Evolutionary conservation across 2,888 invertebrate species (phyloP), one percentile per base, ranked within the genome.

Genomic region (Habrosyne pyritoides): DNA sequence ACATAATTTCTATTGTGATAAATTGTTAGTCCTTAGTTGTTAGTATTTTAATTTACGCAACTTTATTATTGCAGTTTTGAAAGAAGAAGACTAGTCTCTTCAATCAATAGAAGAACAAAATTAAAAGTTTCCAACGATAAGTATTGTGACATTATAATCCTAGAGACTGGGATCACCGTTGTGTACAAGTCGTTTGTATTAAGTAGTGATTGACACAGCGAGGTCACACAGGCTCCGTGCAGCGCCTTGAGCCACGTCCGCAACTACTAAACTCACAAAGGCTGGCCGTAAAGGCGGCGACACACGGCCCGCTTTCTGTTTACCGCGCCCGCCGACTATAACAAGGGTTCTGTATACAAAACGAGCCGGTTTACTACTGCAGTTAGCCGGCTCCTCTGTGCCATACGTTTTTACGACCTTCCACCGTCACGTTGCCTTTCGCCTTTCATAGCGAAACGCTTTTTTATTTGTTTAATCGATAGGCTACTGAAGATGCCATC

Each of bases 381-480:
- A 83, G 86, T 83, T 82, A 86, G 90, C 77, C 91, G 90, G 91
- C 87, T 87, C 77, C 90, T 91, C 90, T 91, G 84, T 86, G 86
- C 91, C 86, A 87, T 91, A 90, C 89, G 84, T 75, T 91, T 92
- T 92, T 91, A 92, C 84, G 91, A 91, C 80, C 81, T 80, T 83
- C 83, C 79, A 78, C 81, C 87, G 84, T 90, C 88, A 88, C 85
- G 80, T 86, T 84, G 87, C 87, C 86, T 86, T 88, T 87, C 83
- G 88, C 86, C 87, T 90, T 90, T 87, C 84, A 87, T 84, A 83
- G 90, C 89, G 86, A 91, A 89, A 87, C 88, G 80, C 71, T 77
- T 89, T 33, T 91, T 90, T 90, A 91, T 91, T 91, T 90, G 91
- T 92, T 91, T 91, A 91, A 92, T 91, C 91, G 89, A 92, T 91